phyloP scores from a whole-genome alignment of 64 coral and sea anemone genomes.

The Exaiptasia diaphana region DNA sequence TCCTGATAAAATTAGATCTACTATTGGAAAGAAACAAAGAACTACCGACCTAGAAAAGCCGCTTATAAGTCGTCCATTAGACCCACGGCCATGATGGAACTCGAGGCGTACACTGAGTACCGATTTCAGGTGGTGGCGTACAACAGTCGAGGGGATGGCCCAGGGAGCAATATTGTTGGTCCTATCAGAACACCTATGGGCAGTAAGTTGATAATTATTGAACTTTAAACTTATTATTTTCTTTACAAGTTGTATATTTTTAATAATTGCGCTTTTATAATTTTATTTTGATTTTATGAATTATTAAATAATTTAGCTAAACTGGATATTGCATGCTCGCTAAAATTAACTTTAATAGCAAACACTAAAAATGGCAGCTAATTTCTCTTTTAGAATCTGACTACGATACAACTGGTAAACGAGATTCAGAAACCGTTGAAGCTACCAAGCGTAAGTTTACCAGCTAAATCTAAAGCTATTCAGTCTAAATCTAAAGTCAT shows the following conservation, averaged over 20 bases:
- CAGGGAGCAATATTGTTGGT: constrained; percentile 64
- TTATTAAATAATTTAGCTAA: too few species aligned
- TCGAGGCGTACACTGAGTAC: constrained; percentile 64
- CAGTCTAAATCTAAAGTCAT: too few species aligned
- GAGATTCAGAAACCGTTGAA: neutral
- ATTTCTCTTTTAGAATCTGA: neutral
- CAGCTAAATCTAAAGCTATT: too few species aligned
- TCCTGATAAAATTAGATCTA: too few species aligned
- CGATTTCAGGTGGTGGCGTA: constrained; percentile 91
- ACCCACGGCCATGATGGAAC: constrained; percentile 42
- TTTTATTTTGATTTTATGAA: too few species aligned
- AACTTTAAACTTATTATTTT: neutral
- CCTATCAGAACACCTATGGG: constrained; percentile 80
- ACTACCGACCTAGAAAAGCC: constrained; percentile 28
- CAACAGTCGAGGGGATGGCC: constrained; percentile 84
- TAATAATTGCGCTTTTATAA: neutral
- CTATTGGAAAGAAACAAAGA: constrained; percentile 55
- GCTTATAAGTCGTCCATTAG: constrained; percentile 12
- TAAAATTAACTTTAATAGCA: too few species aligned
- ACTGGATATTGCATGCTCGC: too few species aligned
- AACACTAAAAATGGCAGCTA: constrained; percentile 1
- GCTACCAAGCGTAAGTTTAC: neutral
- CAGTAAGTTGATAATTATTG: constrained; percentile 36
- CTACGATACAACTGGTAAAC: neutral
- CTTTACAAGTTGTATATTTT: neutral